These are phyloP conservation scores for Hypomesus transpacificus DNA, from an alignment of 2,113 vertebrate genomes.

Conservation along the genomic window DNA sequence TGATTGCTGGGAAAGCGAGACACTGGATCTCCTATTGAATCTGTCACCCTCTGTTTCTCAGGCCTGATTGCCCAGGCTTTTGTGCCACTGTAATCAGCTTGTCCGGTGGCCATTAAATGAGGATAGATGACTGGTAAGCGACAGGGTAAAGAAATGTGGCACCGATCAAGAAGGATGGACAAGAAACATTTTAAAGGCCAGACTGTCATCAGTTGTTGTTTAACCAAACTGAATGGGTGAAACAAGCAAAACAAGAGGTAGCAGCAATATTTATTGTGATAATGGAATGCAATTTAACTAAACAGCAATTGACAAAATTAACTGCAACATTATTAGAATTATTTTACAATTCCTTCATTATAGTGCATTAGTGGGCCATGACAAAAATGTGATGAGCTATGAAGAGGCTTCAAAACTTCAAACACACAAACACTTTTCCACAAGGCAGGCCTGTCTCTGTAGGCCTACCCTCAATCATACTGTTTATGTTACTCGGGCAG, in stretches of 20 bases:
- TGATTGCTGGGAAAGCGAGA: constrained; percentile 25
- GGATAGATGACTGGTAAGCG: constrained; percentile 45
- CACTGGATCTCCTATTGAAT: constrained; percentile 36
- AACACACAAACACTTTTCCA: no score
- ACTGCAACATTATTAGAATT: background rate
- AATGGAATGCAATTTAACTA: background rate
- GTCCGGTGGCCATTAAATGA: constrained; percentile 47
- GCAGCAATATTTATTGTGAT: background rate
- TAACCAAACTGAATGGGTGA: no score
- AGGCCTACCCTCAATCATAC: no score
- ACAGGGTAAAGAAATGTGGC: constrained; percentile 21
- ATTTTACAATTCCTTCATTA: no score
- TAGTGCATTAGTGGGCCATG: no score
- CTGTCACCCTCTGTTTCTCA: constrained; percentile 33
- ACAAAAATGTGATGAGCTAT: no score
- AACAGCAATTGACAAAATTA: background rate
- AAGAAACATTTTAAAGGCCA: constrained; percentile 12
- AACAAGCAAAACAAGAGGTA: no score
- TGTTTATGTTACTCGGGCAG: no score
- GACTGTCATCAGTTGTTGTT: background rate
- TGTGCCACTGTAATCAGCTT: constrained; percentile 50
- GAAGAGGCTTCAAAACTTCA: no score
- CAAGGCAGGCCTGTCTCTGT: no score
- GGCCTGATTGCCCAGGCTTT: constrained; percentile 33
- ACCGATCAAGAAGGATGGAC: constrained; percentile 9